Base-by-base conservation (phyloP, 2,888 invertebrate genomes). In the Diplazon laetatorius region DNA sequence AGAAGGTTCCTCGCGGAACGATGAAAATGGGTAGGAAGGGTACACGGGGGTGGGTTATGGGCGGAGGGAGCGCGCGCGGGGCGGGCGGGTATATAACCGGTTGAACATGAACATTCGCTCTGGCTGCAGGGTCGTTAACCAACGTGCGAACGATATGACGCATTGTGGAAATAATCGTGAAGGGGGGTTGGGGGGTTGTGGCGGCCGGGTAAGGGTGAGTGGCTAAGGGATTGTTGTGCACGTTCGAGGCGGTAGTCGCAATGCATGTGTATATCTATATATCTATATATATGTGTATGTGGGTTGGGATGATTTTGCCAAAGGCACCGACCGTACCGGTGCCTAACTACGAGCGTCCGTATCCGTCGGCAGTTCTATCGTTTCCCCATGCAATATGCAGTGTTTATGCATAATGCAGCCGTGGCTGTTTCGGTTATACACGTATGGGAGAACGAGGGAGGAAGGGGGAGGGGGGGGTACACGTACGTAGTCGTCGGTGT, bases 331-430 rank as follows among this genome's bases (percentile, higher is more conserved):
- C 25, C 37, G 39, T 39, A 22, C 44, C 52, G 14, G 55, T 42
- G 10, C 42, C 25, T 42, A 30, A 18, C 48, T 63, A 30, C 48
- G 30, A 46, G 46, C 63, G 35, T 48, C 20, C 46, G 16, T n/a
- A 14, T 44, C 22, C 37, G 37, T 12, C 20, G 22, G 22, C 20
- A 52, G 39, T 55, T 52, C 8, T 39, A 18, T 20, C 39, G 18
- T 42, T 14, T 52, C 42, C n/a, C 14, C 5, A 25, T 55, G 52
- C 66, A 66, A 55, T 66, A 52, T 25, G 22, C 55, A 42, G 77
- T 76, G 75, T 82, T 83, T 80, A 69, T 81, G 76, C 75, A 80
- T 81, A 78, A 81, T 79, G 77, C 75, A 71, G 78, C n/a, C 16
- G 35, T 59, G 48, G 62, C 55, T 30, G 65, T n/a, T 57, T 39